A percentile compares a stretch with the other conserved stretches of the same genome.
These are phyloP conservation scores for Tinea pellionella DNA, from an alignment of 2,888 invertebrate species.

Conservation along the genomic window DNA sequence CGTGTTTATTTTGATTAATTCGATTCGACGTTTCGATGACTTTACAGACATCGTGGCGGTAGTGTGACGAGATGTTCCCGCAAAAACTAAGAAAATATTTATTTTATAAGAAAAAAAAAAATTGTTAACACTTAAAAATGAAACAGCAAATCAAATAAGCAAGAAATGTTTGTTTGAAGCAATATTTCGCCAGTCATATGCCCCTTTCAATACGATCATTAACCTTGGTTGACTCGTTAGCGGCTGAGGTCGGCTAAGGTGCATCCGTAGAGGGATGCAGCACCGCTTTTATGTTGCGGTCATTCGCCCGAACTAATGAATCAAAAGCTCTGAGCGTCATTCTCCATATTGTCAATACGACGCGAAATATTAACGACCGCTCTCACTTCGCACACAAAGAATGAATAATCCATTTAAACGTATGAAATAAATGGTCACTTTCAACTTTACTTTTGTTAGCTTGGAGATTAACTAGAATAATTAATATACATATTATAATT, in stretches of 20 bases:
- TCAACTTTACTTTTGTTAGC: constrained; percentile 10
- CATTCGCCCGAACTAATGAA: constrained; percentile 63
- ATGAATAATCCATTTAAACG: constrained; percentile 59
- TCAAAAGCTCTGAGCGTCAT: constrained; percentile 48
- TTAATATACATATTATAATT: too few species aligned
- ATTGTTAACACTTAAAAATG: too few species aligned
- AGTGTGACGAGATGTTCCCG: not conserved
- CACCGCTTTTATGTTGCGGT: constrained; percentile 50
- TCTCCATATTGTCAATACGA: constrained; percentile 52
- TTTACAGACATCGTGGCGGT: too few species aligned
- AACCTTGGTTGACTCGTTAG: constrained; percentile 55
- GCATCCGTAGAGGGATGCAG: constrained; percentile 50
- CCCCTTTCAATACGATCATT: constrained; percentile 56
- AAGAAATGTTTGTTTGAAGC: constrained; percentile 13
- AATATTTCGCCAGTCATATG: constrained; percentile 39
- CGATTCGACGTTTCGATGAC: too few species aligned
- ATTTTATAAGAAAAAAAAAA: too few species aligned
- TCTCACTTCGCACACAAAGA: constrained; percentile 40
- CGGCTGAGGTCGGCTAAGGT: constrained; percentile 51
- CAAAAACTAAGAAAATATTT: not conserved
- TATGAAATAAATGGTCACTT: constrained; percentile 45
- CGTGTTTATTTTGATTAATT: too few species aligned
- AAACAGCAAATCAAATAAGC: too few species aligned
- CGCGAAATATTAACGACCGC: constrained; percentile 52
- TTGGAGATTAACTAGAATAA: not conserved